phyloP scores from a whole-genome alignment of 2,888 invertebrate genomes.

The Harmothoe impar region DNA sequence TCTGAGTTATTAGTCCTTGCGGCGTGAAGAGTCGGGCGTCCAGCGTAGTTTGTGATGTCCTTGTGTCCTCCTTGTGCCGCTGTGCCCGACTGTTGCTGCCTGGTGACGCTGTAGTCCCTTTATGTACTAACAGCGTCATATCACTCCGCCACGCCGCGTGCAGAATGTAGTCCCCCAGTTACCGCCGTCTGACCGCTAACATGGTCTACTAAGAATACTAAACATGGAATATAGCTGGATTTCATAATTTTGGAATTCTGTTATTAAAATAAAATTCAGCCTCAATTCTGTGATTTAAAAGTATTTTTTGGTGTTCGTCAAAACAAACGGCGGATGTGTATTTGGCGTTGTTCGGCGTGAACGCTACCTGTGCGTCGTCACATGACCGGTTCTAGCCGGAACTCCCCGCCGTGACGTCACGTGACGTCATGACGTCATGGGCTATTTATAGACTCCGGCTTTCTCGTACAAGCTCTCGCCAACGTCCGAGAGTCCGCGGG shows the following conservation, averaged over 20 bases:
- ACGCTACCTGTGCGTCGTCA: slow-evolving; percentile 45
- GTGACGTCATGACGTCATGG: background rate
- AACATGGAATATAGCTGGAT: background rate
- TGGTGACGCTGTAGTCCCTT: background rate
- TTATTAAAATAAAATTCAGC: background rate
- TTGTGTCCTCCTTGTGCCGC: background rate
- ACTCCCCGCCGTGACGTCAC: no score
- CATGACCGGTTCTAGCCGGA: background rate
- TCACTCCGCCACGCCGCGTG: background rate
- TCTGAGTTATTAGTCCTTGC: background rate
- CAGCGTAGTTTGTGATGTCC: no score
- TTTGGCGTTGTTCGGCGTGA: background rate
- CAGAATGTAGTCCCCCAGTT: background rate
- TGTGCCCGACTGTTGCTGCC: background rate
- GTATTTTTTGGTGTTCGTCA: background rate
- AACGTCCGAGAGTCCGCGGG: background rate
- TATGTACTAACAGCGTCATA: background rate
- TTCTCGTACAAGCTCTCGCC: slow-evolving; percentile 9
- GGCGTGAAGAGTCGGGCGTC: no score
- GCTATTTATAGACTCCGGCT: background rate
- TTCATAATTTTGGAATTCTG: background rate
- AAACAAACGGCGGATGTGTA: background rate
- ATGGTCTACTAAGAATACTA: no score
- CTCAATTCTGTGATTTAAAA: no score
- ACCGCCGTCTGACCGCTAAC: no score